Base-by-base conservation (phyloP, 1,140 invertebrate species). In the Drosophila baimaii region DNA sequence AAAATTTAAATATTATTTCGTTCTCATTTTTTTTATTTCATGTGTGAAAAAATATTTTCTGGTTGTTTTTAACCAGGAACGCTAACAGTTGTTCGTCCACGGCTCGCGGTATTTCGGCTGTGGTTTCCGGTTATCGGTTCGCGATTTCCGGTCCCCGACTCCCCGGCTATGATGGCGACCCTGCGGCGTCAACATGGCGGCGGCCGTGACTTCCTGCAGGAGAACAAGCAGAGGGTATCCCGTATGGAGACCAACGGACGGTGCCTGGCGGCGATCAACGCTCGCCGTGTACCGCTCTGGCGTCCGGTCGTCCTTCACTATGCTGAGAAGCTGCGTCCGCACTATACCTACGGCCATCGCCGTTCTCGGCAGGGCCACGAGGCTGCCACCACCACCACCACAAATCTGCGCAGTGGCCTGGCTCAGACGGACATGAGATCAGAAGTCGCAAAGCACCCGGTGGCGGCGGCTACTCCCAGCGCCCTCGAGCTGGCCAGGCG, bases 241-340 rank as follows among this genome's bases (percentile, higher is more conserved):
- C n/a, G 33, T 2, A 71, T 59, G 56, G 74, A 70, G 31, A 15
- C 39, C 31, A 70, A 77, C 23, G 33, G 31, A 1, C 37, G 75
- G 3, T 27, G 57, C 23, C 7, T 43, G 9, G 43, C 57, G 9
- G 73, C 73, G 9, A 35, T 65, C 19, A 21, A 27, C n/a, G 64
- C 56, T n/a, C 46, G 43, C 0, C 64, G 65, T 0, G 27, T 77
- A 0, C 74, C 64, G 2, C 29, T 77, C 2, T 77, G 75, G 75
- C 75, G 75, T 29, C 75, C 75, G 1, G 75, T 77, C 2, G 65
- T 69, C 1, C 27, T 63, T 0, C 56, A 77, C 39, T 77, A 77
- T 7, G 0, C 56, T 19, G 75, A 77, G 2, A 76, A 59, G 41
- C 9, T 49, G 37, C 75, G 74, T 6, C 73, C 73, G 1, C 55